These are phyloP conservation scores for Urosaurus nigricauda DNA, from an alignment of 2,797 vertebrate genomes.

Conservation along the genomic window DNA sequence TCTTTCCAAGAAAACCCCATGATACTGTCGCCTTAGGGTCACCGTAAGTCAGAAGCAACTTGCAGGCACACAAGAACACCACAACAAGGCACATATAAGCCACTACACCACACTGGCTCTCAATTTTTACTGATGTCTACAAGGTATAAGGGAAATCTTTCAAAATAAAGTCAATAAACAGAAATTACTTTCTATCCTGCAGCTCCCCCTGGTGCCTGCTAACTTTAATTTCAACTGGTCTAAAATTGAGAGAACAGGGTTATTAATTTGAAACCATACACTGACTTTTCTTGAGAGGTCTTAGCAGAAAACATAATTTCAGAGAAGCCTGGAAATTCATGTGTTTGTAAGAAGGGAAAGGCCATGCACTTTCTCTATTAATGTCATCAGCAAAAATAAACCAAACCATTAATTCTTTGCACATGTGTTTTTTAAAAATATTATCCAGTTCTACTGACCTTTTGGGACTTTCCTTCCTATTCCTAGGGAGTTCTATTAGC, in stretches of 20 bases:
- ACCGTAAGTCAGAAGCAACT: too few species aligned
- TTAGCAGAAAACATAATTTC: neutral
- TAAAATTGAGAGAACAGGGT: too few species aligned
- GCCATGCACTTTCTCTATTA: neutral
- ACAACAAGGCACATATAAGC: neutral
- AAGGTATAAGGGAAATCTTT: neutral
- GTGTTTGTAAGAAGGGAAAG: neutral
- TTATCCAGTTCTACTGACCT: too few species aligned
- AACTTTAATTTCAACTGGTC: neutral
- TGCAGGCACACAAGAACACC: too few species aligned
- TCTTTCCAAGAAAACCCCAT: too few species aligned
- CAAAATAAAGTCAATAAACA: neutral
- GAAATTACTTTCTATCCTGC: neutral
- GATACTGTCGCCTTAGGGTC: too few species aligned
- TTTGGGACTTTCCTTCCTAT: neutral
- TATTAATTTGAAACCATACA: neutral
- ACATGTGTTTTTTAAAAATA: neutral
- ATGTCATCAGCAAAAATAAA: neutral
- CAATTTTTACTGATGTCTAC: neutral
- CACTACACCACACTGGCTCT: neutral
- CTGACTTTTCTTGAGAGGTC: neutral
- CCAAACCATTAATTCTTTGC: neutral
- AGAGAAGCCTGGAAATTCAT: neutral
- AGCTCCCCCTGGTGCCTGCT: slow-evolving; percentile 8
- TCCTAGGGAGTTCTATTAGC: neutral